A percentile compares a stretch with the other conserved stretches of the same genome.
Conservation (phyloP, 53 echinoderm and acorn worm species). For the Mesocentrotus franciscanus region DNA sequence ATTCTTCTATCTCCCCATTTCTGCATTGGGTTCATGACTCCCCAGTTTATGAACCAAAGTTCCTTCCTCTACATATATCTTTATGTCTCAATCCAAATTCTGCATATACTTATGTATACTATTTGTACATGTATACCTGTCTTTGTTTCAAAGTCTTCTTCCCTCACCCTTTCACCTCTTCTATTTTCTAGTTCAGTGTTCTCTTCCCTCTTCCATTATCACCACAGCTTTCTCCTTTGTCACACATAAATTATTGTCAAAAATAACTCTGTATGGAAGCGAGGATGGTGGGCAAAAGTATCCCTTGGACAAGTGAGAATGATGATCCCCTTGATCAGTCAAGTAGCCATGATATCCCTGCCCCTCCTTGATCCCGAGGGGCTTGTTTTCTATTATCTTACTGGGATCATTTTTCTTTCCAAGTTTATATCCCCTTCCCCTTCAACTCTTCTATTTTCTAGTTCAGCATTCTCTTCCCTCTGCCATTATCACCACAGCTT, state of each 20-base stretch:
- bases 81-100: no score
- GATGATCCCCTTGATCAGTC: neutral
- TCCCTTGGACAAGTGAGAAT: neutral
- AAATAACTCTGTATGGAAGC: no score
- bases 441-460: no score
- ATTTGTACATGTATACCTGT: no score
- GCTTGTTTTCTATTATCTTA: constrained; percentile 12
- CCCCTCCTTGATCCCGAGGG: neutral
- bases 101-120: no score
- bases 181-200: neutral
- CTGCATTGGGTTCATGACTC: no score
- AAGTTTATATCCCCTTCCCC: no score
- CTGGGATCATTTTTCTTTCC: neutral
- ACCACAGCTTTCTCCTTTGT: neutral
- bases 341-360: neutral
- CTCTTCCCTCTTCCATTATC: neutral
- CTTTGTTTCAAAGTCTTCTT: no score
- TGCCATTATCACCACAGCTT: no score
- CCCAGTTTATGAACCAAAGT: no score
- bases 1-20: neutral
- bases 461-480: no score
- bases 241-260: neutral
- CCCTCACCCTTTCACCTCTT: neutral
- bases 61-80: no score
- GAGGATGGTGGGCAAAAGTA: neutral